These are phyloP conservation scores for Brachypteracias leptosomus DNA, from an alignment of 2,113 vertebrate species.

Conservation along the genomic window DNA sequence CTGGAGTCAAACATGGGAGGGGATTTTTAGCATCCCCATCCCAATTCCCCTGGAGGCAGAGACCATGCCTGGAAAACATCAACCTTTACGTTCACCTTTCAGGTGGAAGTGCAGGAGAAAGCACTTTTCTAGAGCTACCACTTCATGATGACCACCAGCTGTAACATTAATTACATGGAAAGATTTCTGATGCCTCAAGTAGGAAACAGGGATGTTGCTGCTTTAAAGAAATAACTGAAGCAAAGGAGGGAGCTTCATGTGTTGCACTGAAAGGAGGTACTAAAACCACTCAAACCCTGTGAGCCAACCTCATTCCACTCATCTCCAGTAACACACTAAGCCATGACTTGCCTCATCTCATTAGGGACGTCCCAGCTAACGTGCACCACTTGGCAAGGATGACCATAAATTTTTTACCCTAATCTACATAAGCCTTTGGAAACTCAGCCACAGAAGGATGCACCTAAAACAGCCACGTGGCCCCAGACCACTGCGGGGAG, in stretches of 20 bases:
- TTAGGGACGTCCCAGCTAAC: not conserved
- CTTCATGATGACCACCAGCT: not conserved
- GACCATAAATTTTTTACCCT: not conserved
- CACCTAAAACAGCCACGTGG: not conserved
- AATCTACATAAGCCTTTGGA: not conserved
- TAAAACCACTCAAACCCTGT: not conserved
- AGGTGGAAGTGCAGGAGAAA: not conserved
- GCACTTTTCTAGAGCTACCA: not conserved
- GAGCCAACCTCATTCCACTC: not conserved
- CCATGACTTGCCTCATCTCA: not conserved
- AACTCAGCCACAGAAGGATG: not conserved
- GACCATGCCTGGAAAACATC: not conserved
- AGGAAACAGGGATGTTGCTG: not conserved
- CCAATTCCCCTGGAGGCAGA: not conserved
- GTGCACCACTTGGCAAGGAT: not conserved
- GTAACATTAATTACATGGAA: not conserved
- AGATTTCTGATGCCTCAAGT: not conserved
- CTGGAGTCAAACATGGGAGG: accelerated
- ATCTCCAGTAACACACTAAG: not conserved
- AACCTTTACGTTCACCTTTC: not conserved
- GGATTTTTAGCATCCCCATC: not conserved
- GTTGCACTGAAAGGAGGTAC: not conserved
- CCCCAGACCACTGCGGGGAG: not conserved
- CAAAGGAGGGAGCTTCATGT: not conserved
- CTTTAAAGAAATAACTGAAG: not conserved